These are phyloP conservation scores for Etia nguti DNA, from an alignment of 2,113 vertebrate genomes.

Conservation along the genomic window DNA sequence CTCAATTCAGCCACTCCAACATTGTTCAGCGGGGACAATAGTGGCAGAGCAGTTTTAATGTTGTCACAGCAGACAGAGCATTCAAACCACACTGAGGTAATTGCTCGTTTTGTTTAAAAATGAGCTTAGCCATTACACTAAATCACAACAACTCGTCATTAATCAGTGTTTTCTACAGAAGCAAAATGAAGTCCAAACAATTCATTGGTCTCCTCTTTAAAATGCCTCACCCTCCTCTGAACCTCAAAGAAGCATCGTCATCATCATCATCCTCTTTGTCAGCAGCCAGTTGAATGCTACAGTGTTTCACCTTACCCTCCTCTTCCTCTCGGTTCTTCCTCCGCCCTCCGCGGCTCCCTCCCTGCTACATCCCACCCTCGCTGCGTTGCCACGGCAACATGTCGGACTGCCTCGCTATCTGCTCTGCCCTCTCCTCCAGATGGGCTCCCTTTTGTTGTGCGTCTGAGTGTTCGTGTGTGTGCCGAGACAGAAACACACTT, in stretches of 20 bases:
- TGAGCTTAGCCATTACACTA: not conserved
- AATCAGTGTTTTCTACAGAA: not conserved
- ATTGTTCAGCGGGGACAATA: not conserved
- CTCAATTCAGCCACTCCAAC: constrained; percentile 10
- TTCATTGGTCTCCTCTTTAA: not conserved
- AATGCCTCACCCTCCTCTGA: not conserved
- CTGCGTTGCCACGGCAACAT: constrained; percentile 56
- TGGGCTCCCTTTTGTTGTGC: constrained; percentile 48
- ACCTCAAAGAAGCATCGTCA: not conserved
- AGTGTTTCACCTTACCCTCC: not conserved
- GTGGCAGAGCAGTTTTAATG: not conserved
- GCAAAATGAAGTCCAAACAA: not conserved
- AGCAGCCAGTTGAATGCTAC: not conserved
- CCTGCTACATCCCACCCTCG: constrained; percentile 40
- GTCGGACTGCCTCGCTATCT: constrained; percentile 37
- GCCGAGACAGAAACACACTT: not conserved
- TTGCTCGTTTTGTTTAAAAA: not conserved
- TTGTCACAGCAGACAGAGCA: not conserved
- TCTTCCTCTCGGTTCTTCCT: not conserved
- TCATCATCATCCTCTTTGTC: not conserved
- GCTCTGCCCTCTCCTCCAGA: constrained; percentile 58
- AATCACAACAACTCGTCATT: not conserved
- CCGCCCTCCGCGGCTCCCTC: not conserved
- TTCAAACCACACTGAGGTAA: not conserved
- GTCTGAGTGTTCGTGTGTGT: not conserved